Evolutionary conservation across 2,888 invertebrate genomes (phyloP), one percentile per base, ranked within the genome.

Genomic region (Drosophila limbata): DNA sequence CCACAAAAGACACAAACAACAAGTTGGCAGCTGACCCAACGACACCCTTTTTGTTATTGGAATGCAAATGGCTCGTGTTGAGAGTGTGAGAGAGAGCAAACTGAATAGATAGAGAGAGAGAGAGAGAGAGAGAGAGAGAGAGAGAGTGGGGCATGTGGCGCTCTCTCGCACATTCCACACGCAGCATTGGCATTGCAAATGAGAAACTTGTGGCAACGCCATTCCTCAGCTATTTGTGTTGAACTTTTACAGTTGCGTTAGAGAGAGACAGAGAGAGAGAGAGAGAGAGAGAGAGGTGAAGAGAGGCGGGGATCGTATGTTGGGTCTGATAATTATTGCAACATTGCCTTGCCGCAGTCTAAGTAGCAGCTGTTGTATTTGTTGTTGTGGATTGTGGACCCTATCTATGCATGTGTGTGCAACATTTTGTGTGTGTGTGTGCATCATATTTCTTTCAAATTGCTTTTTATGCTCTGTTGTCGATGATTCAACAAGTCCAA

Each of bases 401-500:
- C 50, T 68, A 45, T 61, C 55, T 52, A 42, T 56, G 28, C 60
- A 44, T 61, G 51, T 52, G 39, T 56, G 28, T 42, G 52, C 51
- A 13, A 51, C 17, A 63, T 15, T 51, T 17, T 65, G 44, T 50
- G 44, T 55, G 28, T 72, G 51, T 67, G 73, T 68, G 63, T 64
- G 75, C 75, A 70, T 82, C 69, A 76, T 80, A 80, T 80, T 70
- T 80, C 79, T 79, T 74, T 73, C 63, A 69, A 80, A 69, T 71
- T 9, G 60, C 70, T 68, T 84, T 84, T 73, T 70, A 88, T 83
- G 86, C 81, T 74, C 66, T 53, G 57, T 61, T 70, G 68, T 77
- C 56, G 74, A 77, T 80, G 79, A 80, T 81, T 80, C 79, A 80
- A 80, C 79, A 79, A 75, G 82, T 81, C 79, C 73, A 69, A 77